Percentiles rank a stretch among this genome's conserved stretches.
Conservation (phyloP, 2,797 vertebrate species). For the Gorsachius magnificus region DNA sequence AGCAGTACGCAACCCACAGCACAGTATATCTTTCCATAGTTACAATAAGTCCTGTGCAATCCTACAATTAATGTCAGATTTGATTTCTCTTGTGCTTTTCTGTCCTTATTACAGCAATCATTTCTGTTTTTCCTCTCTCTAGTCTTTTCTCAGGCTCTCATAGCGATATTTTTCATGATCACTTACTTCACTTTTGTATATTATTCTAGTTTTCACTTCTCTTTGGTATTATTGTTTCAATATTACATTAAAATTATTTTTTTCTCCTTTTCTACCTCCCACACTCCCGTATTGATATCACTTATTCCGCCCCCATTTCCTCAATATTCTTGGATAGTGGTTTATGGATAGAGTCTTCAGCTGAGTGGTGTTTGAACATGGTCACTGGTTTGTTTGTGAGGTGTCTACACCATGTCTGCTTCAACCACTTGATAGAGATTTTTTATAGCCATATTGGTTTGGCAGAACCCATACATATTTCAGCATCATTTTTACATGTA, state of each 20-base stretch:
- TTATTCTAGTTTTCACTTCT: constrained; percentile 11
- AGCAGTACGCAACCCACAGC: constrained; percentile 17
- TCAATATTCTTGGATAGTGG: not conserved
- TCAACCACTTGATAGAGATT: constrained; percentile 16
- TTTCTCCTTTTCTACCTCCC: not conserved
- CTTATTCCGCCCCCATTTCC: constrained; percentile 13
- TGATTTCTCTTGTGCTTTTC: constrained; percentile 49
- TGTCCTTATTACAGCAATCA: not conserved
- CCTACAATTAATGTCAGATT: constrained; percentile 58
- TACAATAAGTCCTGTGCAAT: constrained; percentile 20
- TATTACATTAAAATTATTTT: not conserved
- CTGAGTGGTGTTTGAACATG: constrained; percentile 28
- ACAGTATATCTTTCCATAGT: constrained; percentile 39
- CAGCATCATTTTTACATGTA: constrained; percentile 27
- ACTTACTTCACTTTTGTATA: not conserved
- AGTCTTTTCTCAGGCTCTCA: not conserved
- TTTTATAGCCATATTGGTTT: constrained; percentile 22
- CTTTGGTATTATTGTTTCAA: constrained; percentile 2
- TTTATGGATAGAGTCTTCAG: not conserved
- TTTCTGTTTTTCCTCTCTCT: not conserved
- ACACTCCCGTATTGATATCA: not conserved
- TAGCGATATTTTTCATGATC: not conserved
- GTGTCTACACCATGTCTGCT: constrained; percentile 48
- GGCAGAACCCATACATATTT: constrained; percentile 5
- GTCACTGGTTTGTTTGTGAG: constrained; percentile 46